Evolutionary conservation across 2,113 vertebrate species (phyloP).

Genomic region (Pongo abelii): DNA sequence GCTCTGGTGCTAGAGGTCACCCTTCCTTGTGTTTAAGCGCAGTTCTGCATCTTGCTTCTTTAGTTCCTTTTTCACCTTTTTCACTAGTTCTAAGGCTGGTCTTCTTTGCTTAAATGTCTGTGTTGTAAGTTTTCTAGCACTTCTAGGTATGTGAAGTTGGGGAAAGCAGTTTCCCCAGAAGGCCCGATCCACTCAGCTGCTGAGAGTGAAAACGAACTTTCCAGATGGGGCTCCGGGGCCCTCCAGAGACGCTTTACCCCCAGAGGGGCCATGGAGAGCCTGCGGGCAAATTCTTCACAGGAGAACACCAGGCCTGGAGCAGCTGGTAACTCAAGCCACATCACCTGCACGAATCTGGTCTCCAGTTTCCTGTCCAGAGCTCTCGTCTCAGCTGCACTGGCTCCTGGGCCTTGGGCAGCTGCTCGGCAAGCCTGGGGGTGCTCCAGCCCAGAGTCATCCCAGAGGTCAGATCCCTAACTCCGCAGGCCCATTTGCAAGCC

Average conservation of each 20-base stretch:
- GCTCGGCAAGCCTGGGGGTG: neutral
- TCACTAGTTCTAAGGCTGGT: neutral
- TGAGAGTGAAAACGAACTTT: neutral
- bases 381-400: neutral
- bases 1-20: too few relatives aligned
- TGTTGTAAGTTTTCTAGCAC: neutral
- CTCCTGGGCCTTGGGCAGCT: neutral
- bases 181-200: rapidly evolving
- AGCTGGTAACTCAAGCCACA: neutral
- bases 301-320: neutral
- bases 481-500: neutral
- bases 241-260: neutral
- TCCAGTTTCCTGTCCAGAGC: neutral
- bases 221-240: neutral
- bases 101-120: too few relatives aligned
- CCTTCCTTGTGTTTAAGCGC: neutral
- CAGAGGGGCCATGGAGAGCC: rapidly evolving
- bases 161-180: neutral
- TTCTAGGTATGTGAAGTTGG: rapidly evolving
- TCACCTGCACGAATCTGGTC: neutral
- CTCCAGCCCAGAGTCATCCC: neutral
- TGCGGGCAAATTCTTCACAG: neutral
- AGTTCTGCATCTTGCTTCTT: too few relatives aligned
- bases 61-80: rapidly evolving
- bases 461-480: neutral